These are phyloP conservation scores for Campylomormyrus tamandua DNA, from an alignment of 2,113 vertebrate species.

Conservation along the genomic window DNA sequence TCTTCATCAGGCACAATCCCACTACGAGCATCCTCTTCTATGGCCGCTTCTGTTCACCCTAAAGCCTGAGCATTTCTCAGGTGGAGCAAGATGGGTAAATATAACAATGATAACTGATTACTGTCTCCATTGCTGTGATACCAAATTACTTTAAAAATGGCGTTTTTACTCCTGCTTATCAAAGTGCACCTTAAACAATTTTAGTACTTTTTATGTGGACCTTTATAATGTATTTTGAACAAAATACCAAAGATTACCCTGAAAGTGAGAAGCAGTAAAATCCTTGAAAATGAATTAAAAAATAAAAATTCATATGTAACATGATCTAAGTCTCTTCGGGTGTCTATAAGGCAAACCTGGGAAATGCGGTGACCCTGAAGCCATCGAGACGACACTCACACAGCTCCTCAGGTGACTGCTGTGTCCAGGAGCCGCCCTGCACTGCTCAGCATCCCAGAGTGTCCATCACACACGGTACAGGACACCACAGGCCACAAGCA, in stretches of 20 bases:
- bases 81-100: background rate
- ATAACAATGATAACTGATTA: background rate
- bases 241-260: background rate
- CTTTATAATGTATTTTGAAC: background rate
- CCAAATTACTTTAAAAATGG: background rate
- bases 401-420: background rate
- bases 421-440: background rate
- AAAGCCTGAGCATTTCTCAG: background rate
- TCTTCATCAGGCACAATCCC: slow-evolving; percentile 73
- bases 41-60: slow-evolving; percentile 68
- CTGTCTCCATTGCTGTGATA: background rate
- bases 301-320: background rate
- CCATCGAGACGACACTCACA: background rate
- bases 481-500: background rate
- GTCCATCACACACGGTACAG: background rate
- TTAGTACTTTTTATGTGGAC: background rate
- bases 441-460: background rate
- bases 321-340: background rate
- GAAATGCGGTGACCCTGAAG: too few relatives aligned
- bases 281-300: background rate
- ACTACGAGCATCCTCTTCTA: slow-evolving; percentile 67
- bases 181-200: background rate
- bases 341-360: background rate
- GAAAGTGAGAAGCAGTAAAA: background rate
- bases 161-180: background rate